Conservation (phyloP, 2,113 vertebrate genomes). For the Peromyscus californicus region DNA sequence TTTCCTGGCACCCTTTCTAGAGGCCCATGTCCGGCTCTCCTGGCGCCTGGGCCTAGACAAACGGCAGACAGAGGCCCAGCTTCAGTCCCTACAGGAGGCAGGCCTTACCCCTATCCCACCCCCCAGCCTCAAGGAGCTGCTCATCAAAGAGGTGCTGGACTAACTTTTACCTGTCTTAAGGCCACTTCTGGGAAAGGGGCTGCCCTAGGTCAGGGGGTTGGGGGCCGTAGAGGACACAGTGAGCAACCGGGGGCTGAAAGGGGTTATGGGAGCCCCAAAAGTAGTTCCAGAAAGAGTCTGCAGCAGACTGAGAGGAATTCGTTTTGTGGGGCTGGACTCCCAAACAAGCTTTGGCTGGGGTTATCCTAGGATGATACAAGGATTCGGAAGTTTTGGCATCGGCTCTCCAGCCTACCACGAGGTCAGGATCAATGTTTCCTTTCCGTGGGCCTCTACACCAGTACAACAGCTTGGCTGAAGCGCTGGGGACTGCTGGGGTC, state of each 20-base stretch:
- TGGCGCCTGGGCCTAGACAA: conserved; percentile 97
- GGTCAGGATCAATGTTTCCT: not conserved
- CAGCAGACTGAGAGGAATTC: not conserved
- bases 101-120: conserved; percentile 87
- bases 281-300: not conserved
- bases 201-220: not conserved
- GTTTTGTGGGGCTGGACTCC: conserved; percentile 7
- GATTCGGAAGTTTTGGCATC: not conserved
- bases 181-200: not conserved
- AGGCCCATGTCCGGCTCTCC: conserved; percentile 91
- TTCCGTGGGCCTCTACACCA: not conserved
- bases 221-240: not conserved
- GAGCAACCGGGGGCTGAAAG: not conserved
- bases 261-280: conserved; percentile 49
- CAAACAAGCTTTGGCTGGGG: not conserved
- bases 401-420: not conserved
- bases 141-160: conserved; percentile 92
- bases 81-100: conserved; percentile 90
- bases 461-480: not conserved
- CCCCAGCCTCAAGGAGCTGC: conserved; percentile 92
- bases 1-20: conserved; percentile 92
- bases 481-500: not conserved
- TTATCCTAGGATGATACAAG: not conserved
- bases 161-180: conserved; percentile 63
- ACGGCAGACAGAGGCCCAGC: conserved; percentile 91